Conservation (phyloP, 2,113 vertebrate genomes). For the Clarias magur region DNA sequence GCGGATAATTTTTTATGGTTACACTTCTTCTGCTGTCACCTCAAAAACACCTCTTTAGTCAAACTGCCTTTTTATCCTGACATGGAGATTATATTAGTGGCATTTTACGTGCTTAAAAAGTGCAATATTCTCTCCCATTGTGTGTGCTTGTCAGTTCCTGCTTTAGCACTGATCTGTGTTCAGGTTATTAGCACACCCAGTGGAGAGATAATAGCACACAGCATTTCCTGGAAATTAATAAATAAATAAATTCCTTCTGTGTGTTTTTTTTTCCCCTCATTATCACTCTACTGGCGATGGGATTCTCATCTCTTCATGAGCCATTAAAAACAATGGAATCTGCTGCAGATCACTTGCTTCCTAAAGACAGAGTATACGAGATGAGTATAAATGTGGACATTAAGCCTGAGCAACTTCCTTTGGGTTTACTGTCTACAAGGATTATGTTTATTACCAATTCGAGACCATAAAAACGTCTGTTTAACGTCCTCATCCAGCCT, state of each 20-base stretch:
- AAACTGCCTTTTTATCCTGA: not conserved
- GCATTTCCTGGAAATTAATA: conserved; percentile 24
- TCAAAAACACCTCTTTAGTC: not conserved
- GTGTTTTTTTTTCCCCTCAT: not conserved
- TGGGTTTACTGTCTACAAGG: not conserved
- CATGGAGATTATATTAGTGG: not conserved
- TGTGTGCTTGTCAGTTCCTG: not conserved
- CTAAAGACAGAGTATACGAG: not conserved
- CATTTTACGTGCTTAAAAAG: not conserved
- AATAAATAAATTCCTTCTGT: not conserved
- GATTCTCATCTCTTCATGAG: not conserved
- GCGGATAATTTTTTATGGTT: not conserved
- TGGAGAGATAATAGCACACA: conserved; percentile 43
- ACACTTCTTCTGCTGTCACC: not conserved
- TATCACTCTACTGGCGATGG: not conserved
- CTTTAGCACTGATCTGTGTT: conserved; percentile 2
- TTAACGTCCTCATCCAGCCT: conserved; percentile 80
- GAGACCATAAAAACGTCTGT: not conserved
- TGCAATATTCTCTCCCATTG: not conserved
- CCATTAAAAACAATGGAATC: not conserved
- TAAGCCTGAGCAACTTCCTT: not conserved
- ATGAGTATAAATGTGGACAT: not conserved
- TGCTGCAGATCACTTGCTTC: not conserved
- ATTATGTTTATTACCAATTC: not conserved
- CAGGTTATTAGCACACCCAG: conserved; percentile 30